Conservation (phyloP, 2,888 invertebrate genomes). For the Opisthograptis luteolata region DNA sequence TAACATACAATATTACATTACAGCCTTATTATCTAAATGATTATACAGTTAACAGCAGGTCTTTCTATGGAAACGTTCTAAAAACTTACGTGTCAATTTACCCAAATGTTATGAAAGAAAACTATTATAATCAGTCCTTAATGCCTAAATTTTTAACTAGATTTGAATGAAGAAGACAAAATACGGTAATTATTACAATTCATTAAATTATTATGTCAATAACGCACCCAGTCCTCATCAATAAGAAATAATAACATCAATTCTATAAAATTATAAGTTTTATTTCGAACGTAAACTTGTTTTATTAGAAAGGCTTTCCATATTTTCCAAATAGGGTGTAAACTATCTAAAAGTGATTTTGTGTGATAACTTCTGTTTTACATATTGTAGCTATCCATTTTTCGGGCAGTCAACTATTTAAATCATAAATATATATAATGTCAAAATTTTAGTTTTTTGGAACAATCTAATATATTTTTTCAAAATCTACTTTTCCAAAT, state of each 20-base stretch:
- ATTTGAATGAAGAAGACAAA: conserved; percentile 21
- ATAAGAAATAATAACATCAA: conserved; percentile 35
- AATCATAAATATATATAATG: conserved; percentile 69
- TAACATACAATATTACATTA: conserved; percentile 83
- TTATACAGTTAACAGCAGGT: conserved; percentile 80
- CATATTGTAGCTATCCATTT: conserved; percentile 70
- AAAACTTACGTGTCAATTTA: conserved; percentile 38
- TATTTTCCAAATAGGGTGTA: neutral
- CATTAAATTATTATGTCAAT: conserved; percentile 39
- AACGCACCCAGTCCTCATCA: conserved; percentile 48
- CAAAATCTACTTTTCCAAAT: conserved; percentile 84
- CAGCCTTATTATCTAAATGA: conserved; percentile 73
- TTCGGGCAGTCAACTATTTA: conserved; percentile 61
- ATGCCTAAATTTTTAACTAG: conserved; percentile 7
- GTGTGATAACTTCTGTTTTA: conserved; percentile 23
- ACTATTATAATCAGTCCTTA: conserved; percentile 35
- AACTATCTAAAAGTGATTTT: conserved; percentile 9
- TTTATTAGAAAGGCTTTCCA: too few species aligned
- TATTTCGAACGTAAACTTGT: neutral
- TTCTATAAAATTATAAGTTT: neutral
- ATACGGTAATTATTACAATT: conserved; percentile 30
- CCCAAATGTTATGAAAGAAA: conserved; percentile 34
- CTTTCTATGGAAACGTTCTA: conserved; percentile 63
- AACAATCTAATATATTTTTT: conserved; percentile 77
- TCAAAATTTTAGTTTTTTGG: conserved; percentile 75